Percentiles rank a stretch among this genome's conserved stretches.
Conservation (phyloP, 2,113 vertebrate genomes). For the Eolophus roseicapilla region DNA sequence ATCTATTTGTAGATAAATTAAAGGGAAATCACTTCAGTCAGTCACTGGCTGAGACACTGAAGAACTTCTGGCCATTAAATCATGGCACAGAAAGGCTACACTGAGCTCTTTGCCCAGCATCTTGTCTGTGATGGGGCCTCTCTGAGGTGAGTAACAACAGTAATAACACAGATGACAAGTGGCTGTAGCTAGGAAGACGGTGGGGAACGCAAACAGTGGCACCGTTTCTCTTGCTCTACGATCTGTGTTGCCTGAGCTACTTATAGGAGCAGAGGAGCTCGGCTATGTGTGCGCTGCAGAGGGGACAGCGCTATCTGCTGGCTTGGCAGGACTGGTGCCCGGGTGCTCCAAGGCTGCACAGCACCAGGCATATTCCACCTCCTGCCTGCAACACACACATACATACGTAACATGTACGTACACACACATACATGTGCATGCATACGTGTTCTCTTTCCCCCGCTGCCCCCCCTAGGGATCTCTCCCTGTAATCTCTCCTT, state of each 20-base stretch:
- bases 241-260: not conserved
- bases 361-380: accelerated
- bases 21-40: not conserved
- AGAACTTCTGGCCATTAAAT: accelerated
- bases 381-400: accelerated
- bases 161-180: not conserved
- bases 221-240: accelerated
- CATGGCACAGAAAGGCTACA: accelerated
- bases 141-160: accelerated
- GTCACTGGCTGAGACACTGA: not conserved
- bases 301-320: conserved; percentile 28
- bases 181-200: not conserved
- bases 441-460: accelerated
- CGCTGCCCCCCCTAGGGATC: no score
- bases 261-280: not conserved
- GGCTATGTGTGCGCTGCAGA: not conserved
- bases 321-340: accelerated
- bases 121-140: accelerated
- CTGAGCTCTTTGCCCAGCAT: accelerated
- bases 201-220: accelerated
- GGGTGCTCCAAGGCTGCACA: accelerated
- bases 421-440: accelerated
- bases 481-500: not conserved
- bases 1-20: not conserved
- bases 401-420: no score